These are phyloP conservation scores for Tylochromis polylepis DNA, from an alignment of 2,113 vertebrate genomes.

Conservation along the genomic window DNA sequence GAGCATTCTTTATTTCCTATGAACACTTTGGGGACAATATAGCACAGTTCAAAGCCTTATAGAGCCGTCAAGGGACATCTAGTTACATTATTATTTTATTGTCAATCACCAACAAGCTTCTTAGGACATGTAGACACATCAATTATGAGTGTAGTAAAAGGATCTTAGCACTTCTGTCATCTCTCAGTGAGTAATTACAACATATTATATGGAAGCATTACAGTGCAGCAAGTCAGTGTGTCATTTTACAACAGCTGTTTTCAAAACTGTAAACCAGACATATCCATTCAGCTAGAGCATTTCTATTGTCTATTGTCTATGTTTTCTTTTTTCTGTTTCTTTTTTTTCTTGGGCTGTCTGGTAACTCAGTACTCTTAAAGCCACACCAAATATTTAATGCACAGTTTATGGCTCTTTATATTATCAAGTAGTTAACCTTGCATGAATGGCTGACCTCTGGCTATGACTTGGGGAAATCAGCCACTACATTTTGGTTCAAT, in stretches of 20 bases:
- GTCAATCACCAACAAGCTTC: neutral
- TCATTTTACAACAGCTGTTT: neutral
- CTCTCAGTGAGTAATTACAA: neutral
- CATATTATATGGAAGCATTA: neutral
- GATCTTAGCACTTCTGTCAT: neutral
- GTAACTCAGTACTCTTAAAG: slow-evolving; percentile 15
- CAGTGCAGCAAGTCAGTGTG: neutral
- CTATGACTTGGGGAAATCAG: slow-evolving; percentile 26
- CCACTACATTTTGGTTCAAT: slow-evolving; percentile 18
- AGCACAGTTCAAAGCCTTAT: neutral
- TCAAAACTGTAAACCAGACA: neutral
- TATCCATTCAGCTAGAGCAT: neutral
- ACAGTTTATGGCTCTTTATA: slow-evolving; percentile 35
- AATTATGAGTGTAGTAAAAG: neutral
- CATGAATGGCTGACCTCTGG: slow-evolving; percentile 23
- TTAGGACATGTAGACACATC: neutral
- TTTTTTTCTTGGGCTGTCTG: neutral
- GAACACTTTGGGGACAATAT: neutral
- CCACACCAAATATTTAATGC: slow-evolving; percentile 48
- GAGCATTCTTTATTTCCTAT: neutral
- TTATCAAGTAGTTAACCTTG: slow-evolving; percentile 57
- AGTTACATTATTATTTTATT: neutral
- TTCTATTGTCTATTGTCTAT: neutral
- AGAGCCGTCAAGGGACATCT: neutral
- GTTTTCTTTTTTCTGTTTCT: neutral